These are phyloP conservation scores for Bradypodion pumilum DNA, from an alignment of 2,797 vertebrate genomes.

Conservation along the genomic window DNA sequence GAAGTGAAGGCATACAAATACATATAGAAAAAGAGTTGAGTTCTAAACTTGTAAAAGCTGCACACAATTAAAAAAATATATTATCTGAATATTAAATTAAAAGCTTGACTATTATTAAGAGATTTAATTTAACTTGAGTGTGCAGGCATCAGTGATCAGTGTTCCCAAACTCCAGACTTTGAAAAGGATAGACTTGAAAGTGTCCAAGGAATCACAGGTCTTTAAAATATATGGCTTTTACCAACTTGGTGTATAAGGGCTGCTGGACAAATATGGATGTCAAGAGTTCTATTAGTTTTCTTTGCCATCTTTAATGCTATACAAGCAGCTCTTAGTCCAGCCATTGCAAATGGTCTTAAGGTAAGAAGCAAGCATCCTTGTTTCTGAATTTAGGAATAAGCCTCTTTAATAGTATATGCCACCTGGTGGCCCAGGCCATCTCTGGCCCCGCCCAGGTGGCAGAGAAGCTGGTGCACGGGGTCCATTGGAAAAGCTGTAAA, in stretches of 20 bases:
- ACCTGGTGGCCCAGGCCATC: constrained; percentile 83
- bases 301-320: constrained; percentile 28
- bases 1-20: constrained; percentile 10
- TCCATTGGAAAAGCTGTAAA: constrained; percentile 87
- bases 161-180: constrained; percentile 60
- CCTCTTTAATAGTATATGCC: constrained; percentile 83
- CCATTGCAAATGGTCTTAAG: constrained; percentile 40
- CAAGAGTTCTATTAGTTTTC: constrained; percentile 38
- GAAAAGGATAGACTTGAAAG: constrained; percentile 52
- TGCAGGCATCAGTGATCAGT: constrained; percentile 28
- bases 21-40: constrained; percentile 71
- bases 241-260: constrained; percentile 69
- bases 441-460: constrained; percentile 83
- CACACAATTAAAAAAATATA: constrained; percentile 73
- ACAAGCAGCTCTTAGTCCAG: constrained; percentile 43
- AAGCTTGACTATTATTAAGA: constrained; percentile 38
- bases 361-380: constrained; percentile 39
- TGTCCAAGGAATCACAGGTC: constrained; percentile 71
- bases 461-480: constrained; percentile 78
- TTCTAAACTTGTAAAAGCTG: constrained; percentile 74
- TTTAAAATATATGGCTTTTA: constrained; percentile 46
- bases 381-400: constrained; percentile 71
- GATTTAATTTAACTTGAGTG: constrained; percentile 3
- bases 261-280: constrained; percentile 54
- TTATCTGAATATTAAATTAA: constrained; percentile 44